A percentile compares a stretch with the other conserved stretches of the same genome.
These are phyloP conservation scores for Drosophila eugracilis DNA, from an alignment of 1,140 invertebrate genomes.

Conservation along the genomic window DNA sequence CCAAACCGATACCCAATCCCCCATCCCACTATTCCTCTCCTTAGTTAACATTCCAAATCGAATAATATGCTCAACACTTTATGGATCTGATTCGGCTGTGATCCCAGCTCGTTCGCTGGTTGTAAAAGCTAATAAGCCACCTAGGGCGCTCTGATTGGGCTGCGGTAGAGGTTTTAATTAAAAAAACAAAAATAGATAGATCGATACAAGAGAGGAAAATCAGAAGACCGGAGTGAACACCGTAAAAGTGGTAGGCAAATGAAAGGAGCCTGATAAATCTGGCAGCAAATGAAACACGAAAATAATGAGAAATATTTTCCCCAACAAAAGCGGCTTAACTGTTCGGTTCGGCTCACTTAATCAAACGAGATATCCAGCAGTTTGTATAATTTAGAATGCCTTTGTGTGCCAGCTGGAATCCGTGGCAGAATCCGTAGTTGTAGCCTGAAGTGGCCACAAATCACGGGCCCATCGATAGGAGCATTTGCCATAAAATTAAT, in stretches of 20 bases:
- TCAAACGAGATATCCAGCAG: constrained; percentile 83
- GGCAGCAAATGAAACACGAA: constrained; percentile 76
- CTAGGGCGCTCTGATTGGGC: constrained; percentile 83
- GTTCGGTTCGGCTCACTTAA: constrained; percentile 72
- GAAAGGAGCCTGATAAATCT: constrained; percentile 73
- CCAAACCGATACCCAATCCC: constrained; percentile 1
- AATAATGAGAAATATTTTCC: constrained; percentile 81
- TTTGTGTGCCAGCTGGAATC: constrained; percentile 55
- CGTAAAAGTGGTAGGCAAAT: constrained; percentile 34
- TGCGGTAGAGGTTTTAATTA: constrained; percentile 79
- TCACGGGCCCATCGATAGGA: constrained; percentile 57
- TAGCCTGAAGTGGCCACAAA: constrained; percentile 30
- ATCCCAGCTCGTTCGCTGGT: constrained; percentile 52
- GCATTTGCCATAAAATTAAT: constrained; percentile 80
- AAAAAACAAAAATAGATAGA: constrained; percentile 65
- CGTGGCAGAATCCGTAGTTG: too few species aligned
- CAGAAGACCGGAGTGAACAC: constrained; percentile 17
- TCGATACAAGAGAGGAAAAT: constrained; percentile 50
- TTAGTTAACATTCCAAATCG: constrained; percentile 19
- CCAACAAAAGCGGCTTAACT: constrained; percentile 68
- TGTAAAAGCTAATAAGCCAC: constrained; percentile 84
- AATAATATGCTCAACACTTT: constrained; percentile 77
- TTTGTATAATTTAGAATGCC: constrained; percentile 78
- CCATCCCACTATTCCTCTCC: neutral
- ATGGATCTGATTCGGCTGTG: constrained; percentile 46